Base-by-base conservation (phyloP, 2,888 invertebrate species). In the Malthinus seriepunctatus region DNA sequence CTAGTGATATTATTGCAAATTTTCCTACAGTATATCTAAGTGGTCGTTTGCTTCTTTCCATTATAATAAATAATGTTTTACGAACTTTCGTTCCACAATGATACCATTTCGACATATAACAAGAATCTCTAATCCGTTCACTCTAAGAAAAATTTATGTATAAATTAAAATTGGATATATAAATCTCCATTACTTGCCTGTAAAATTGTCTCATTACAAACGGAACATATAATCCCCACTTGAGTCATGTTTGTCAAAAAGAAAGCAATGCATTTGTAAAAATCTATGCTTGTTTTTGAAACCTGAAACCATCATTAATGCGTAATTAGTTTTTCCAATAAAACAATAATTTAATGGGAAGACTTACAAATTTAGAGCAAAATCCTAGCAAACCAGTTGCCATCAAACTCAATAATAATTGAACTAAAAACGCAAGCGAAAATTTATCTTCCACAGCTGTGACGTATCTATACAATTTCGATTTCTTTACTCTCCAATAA, bases 11-110 rank as follows among this genome's bases (percentile, higher is more conserved):
- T 6, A 34, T 12, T 1, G 50, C 14, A n/a, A 56, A 45, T 15
- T 46, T 51, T 10, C 44, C 33, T 8, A 35, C 31, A 10, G 35
- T 35, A 31, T 50, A 45, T 2, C 32, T 9, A 14, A 51, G 46
- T 3, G 56, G 56, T 15, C 38, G 32, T 42, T 61, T 63, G 8
- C 54, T 51, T 31, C 63, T 57, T 42, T 63, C 60, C 63, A 63
- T 63, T 12, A 63, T 54, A 8, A 60, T 14, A 6, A 63, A 11
- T 9, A 63, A 10, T 33, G 37, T 39, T 37, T 55, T 57, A 23
- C 46, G 32, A 2, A 54, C 48, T 10, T 15, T 35, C 23, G 38
- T 32, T 32, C 42, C 54, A 23, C 46, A 42, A 9, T 57, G 35
- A 15, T 55, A 50, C 63, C 63, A 63, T 8, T 58, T 33, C 4